phyloP scores from a whole-genome alignment of 2,888 invertebrate genomes.

The Falcaria lacertinaria region DNA sequence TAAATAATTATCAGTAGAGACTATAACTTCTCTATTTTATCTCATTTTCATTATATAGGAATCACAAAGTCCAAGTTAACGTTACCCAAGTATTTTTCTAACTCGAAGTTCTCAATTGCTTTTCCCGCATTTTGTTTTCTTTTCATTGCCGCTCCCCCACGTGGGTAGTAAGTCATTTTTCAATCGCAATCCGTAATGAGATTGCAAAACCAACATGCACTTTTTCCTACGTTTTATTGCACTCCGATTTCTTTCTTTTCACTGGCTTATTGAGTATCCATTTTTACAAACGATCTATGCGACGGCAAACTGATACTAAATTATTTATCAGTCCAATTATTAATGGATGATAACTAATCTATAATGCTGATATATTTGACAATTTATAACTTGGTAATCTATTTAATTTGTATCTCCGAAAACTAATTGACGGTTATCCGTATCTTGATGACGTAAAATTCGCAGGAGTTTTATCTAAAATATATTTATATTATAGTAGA shows the following conservation, averaged over 20 bases:
- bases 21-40: no score
- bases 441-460: no score
- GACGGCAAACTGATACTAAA: neutral
- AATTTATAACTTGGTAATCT: neutral
- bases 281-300: neutral
- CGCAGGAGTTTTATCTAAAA: no score
- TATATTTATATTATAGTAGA: no score
- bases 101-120: neutral
- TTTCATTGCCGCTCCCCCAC: neutral
- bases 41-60: neutral
- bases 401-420: no score
- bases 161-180: neutral
- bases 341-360: neutral
- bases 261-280: neutral
- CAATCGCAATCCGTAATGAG: neutral
- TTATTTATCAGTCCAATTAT: neutral
- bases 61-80: neutral
- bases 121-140: neutral
- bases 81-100: neutral
- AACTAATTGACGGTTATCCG: no score
- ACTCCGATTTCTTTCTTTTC: neutral
- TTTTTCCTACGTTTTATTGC: neutral
- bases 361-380: neutral
- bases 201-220: neutral
- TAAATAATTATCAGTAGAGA: no score